Evolutionary conservation across 2,113 vertebrate species (phyloP).

Genomic region (Microcebus jonahi): DNA sequence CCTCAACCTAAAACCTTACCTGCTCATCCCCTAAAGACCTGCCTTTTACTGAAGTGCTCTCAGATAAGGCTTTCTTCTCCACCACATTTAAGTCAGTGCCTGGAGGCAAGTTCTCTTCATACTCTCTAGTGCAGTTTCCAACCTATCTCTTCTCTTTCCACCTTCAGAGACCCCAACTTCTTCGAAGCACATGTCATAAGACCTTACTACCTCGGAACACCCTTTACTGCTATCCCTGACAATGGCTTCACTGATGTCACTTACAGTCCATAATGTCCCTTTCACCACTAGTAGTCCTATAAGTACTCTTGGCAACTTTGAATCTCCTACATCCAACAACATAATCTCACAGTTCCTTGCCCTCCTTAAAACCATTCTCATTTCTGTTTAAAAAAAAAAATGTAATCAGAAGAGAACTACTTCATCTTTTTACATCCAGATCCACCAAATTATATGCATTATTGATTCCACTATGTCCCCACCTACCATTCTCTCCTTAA

Average conservation of each 20-base stretch:
- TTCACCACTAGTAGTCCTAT: neutral
- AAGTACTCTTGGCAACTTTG: neutral
- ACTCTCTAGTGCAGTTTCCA: neutral
- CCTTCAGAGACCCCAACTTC: conserved; percentile 3
- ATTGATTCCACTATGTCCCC: neutral
- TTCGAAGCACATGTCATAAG: neutral
- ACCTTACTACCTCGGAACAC: neutral
- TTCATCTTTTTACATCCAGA: neutral
- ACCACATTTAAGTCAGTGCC: neutral
- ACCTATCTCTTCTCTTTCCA: neutral
- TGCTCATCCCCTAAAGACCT: neutral
- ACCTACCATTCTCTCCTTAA: neutral
- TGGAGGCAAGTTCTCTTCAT: neutral
- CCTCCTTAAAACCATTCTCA: neutral
- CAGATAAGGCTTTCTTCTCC: neutral
- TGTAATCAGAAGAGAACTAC: neutral
- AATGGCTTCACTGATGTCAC: neutral
- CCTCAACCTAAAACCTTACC: neutral
- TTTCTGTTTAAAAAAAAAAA: neutral
- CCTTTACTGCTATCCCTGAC: neutral
- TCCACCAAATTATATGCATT: neutral
- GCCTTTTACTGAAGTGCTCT: neutral
- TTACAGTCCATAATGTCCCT: no score
- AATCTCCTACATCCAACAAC: neutral
- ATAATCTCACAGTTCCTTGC: neutral